Base-by-base conservation (phyloP, 1,140 invertebrate species). In the Aphidius ervi region DNA sequence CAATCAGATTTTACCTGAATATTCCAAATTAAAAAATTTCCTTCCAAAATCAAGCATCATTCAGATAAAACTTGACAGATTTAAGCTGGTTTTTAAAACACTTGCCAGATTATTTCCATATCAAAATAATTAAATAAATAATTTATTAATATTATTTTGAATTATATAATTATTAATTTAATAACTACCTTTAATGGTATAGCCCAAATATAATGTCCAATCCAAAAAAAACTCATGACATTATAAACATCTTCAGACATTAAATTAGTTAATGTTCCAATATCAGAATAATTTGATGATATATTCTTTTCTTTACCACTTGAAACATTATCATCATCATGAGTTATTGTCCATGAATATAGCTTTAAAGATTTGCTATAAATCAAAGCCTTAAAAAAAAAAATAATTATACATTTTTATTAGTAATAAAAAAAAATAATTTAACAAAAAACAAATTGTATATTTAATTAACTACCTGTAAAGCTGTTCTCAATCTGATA, bases 181-280 rank as follows among this genome's bases (percentile, higher is more conserved):
- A 46, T 48, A 16, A 7, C 53, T 58, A 90, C 91, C 85, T 93
- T 93, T 37, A 93, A 74, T 31, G 92, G 92, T 64, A 93, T 89
- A 1, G 91, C 88, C 92, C 92, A 94, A 31, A 88, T 83, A 69
- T 92, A 94, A 79, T 94, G 91, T 52, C 87, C 87, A 67, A 93
- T 89, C 85, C 89, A 90, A 70, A 92, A 87, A 70, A 92, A 86
- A 49, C 88, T 86, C 88, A 93, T 91, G 9, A 94, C 82, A 69
- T 93, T 93, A 42, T 86, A 86, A 1, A 87, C 85, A 74, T 94
- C 92, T 68, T 92, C 88, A 5, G 91, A 87, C 82, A 93, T 87
- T 53, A 93, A 82, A 78, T 94, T 94, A n/a, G 87, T 87, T 9
- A 91, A 82, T 39, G 86, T 82, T 6, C 88, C 89, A 52, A 84